phyloP scores from a whole-genome alignment of 2,888 invertebrate species.

The Caenorhabditis sp. region DNA sequence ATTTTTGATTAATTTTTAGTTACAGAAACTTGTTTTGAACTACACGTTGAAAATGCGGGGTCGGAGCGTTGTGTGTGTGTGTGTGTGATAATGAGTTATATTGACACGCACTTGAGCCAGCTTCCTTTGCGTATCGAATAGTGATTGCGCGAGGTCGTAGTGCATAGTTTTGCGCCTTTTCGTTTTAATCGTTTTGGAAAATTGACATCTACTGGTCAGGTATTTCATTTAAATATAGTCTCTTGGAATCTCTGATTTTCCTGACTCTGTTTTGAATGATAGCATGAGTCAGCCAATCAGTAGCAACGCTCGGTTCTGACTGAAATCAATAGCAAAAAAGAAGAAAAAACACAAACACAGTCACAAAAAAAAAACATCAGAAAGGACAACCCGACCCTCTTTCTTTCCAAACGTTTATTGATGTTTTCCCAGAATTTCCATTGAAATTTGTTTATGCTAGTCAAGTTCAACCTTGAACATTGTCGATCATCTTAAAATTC shows the following conservation, averaged over 20 bases:
- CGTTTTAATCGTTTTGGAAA: conserved; percentile 32
- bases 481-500: too few species aligned
- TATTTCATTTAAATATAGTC: too few species aligned
- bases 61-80: neutral
- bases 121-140: conserved; percentile 54
- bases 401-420: neutral
- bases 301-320: conserved; percentile 2
- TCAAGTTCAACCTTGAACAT: neutral
- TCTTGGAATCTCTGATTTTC: neutral
- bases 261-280: neutral
- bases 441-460: neutral
- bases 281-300: conserved; percentile 30
- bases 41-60: neutral
- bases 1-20: neutral
- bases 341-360: too few species aligned
- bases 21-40: conserved; percentile 15
- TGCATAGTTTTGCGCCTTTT: conserved; percentile 50
- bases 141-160: conserved; percentile 47
- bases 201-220: conserved; percentile 33
- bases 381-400: neutral
- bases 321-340: too few species aligned
- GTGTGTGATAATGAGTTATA: conserved; percentile 41
- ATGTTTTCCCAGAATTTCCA: too few species aligned
- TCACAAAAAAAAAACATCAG: too few species aligned
- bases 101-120: conserved; percentile 60